Percentiles rank a stretch among this genome's conserved stretches.
Evolutionary conservation across 2,113 vertebrate species (phyloP).

Genomic region (Anhinga anhinga): DNA sequence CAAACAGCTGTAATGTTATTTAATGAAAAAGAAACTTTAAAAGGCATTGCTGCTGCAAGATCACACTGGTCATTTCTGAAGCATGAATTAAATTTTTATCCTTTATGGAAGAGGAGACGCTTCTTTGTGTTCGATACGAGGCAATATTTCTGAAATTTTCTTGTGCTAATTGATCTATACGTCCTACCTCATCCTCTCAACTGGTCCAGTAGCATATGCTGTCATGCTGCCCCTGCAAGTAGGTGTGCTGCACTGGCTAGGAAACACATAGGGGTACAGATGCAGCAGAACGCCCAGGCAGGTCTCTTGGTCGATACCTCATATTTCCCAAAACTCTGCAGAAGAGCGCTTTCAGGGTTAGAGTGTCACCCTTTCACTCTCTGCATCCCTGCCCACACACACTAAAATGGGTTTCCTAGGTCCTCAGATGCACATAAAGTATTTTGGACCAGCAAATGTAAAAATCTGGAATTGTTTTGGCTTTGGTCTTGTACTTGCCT

Average conservation of each 20-base stretch:
- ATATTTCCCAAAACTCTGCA: background rate
- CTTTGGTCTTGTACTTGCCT: background rate
- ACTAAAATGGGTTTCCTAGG: background rate
- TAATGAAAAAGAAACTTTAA: background rate
- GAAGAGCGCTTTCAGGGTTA: background rate
- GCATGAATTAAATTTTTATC: background rate
- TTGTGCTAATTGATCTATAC: background rate
- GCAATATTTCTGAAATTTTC: background rate
- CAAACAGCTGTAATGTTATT: background rate
- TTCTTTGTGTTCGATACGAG: background rate
- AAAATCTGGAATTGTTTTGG: background rate
- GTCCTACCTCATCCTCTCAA: background rate
- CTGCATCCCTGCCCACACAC: background rate
- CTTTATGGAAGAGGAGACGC: background rate
- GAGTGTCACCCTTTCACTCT: background rate
- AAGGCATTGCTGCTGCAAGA: background rate
- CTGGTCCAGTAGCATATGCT: background rate
- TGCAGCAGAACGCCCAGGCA: background rate
- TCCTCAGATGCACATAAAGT: background rate
- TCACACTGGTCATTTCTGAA: background rate
- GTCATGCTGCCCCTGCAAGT: too few species aligned
- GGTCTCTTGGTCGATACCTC: background rate
- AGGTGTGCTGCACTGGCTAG: background rate
- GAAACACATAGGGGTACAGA: background rate
- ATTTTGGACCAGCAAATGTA: background rate